Evolutionary conservation across 2,113 vertebrate genomes (phyloP).

Genomic region (Apodemus sylvaticus): DNA sequence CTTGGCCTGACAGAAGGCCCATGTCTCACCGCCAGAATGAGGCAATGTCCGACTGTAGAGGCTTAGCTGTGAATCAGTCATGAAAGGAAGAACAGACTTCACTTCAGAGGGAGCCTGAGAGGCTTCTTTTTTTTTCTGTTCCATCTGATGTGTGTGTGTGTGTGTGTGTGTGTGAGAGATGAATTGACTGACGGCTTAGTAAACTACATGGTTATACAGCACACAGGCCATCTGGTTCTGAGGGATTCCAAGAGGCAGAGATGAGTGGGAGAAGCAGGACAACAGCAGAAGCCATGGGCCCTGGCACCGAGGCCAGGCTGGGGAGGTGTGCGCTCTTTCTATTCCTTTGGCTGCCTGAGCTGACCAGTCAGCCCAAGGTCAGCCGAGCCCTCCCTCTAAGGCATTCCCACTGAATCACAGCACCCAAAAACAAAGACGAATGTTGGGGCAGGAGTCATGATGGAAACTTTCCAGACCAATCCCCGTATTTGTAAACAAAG

Average conservation of each 20-base stretch:
- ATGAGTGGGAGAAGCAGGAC: not conserved
- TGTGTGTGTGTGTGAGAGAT: too few species aligned
- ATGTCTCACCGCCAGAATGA: slow-evolving; percentile 47
- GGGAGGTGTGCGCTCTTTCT: not conserved
- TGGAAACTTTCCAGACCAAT: slow-evolving; percentile 53
- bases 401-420: slow-evolving; percentile 31
- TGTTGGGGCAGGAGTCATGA: not conserved
- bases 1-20: slow-evolving; percentile 11
- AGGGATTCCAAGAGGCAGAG: not conserved
- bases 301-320: not conserved
- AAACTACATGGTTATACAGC: not conserved
- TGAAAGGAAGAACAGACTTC: not conserved
- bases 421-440: not conserved
- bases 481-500: slow-evolving; percentile 64
- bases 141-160: not conserved
- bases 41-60: not conserved
- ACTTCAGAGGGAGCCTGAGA: not conserved
- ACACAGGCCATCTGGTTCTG: not conserved
- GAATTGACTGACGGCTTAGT: not conserved
- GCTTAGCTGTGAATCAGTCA: slow-evolving; percentile 37
- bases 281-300: not conserved
- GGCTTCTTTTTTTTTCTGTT: not conserved
- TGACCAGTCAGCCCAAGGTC: slow-evolving; percentile 3
- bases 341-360: not conserved
- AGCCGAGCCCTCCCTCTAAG: not conserved